Evolutionary conservation across 2,113 vertebrate genomes (phyloP).

Genomic region (Tor tambroides): DNA sequence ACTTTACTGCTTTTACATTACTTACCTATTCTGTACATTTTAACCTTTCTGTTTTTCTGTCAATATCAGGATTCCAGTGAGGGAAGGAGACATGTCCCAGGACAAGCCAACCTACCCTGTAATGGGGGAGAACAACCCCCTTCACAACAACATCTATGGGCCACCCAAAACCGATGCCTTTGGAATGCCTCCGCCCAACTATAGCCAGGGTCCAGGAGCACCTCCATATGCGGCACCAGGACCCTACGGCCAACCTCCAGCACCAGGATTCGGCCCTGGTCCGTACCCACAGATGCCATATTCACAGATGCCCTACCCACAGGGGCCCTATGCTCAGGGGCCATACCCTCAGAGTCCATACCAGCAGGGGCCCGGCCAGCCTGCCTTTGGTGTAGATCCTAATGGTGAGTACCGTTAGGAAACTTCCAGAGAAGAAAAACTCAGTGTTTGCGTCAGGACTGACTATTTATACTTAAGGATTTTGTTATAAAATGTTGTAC

Average conservation of each 20-base stretch:
- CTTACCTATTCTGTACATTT: background rate
- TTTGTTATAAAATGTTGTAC: background rate
- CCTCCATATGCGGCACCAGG: slow-evolving; percentile 63
- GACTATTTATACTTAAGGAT: no score
- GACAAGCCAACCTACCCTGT: slow-evolving; percentile 85
- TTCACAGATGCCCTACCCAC: slow-evolving; percentile 77
- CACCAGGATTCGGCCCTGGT: slow-evolving; percentile 73
- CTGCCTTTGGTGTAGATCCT: slow-evolving; percentile 68
- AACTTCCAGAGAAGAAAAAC: no score
- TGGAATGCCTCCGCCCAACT: slow-evolving; percentile 79
- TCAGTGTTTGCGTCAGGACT: no score
- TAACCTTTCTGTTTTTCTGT: slow-evolving; percentile 6
- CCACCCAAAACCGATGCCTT: slow-evolving; percentile 74
- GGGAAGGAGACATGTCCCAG: slow-evolving; percentile 76
- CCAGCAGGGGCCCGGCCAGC: slow-evolving; percentile 71
- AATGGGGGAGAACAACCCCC: slow-evolving; percentile 83
- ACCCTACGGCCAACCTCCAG: slow-evolving; percentile 73
- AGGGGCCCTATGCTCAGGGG: slow-evolving; percentile 78
- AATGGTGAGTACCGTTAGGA: slow-evolving; percentile 64
- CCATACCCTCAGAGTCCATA: slow-evolving; percentile 56
- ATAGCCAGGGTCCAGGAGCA: slow-evolving; percentile 72
- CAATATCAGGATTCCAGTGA: slow-evolving; percentile 52
- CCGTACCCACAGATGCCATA: slow-evolving; percentile 79
- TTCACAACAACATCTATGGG: slow-evolving; percentile 80
- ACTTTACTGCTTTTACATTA: background rate